These are phyloP conservation scores for Thera britannica DNA, from an alignment of 2,888 invertebrate species.

Conservation along the genomic window DNA sequence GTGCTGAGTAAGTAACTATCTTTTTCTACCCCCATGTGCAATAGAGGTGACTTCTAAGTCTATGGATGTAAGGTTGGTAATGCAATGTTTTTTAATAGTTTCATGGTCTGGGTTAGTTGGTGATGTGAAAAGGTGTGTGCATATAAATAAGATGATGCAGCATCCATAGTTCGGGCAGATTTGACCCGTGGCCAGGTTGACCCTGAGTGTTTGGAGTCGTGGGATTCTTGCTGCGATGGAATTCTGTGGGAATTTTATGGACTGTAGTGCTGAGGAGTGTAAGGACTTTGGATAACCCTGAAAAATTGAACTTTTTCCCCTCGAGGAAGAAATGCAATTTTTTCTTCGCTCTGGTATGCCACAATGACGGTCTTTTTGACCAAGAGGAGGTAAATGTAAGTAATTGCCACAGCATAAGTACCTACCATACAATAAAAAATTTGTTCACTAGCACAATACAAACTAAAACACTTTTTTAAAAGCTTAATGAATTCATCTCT, in stretches of 20 bases:
- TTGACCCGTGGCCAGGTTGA: slow-evolving; percentile 75
- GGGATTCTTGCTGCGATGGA: slow-evolving; percentile 62
- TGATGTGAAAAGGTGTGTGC: slow-evolving; percentile 76
- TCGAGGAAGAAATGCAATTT: too few species aligned
- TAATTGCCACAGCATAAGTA: too few species aligned
- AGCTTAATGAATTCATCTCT: too few species aligned
- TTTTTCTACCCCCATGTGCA: slow-evolving; percentile 8
- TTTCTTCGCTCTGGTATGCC: too few species aligned
- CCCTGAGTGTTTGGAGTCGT: slow-evolving; percentile 74
- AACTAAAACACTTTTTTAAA: too few species aligned
- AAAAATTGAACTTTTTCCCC: not conserved
- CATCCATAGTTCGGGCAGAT: slow-evolving; percentile 68
- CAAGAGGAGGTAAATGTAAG: too few species aligned
- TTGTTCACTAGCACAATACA: too few species aligned
- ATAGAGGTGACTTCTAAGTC: slow-evolving; percentile 29
- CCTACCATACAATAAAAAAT: too few species aligned
- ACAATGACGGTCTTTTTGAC: too few species aligned
- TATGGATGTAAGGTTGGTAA: slow-evolving; percentile 43
- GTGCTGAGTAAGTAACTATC: slow-evolving; percentile 62
- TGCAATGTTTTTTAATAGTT: slow-evolving; percentile 37
- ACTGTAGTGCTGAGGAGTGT: not conserved
- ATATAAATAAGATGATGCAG: slow-evolving; percentile 77
- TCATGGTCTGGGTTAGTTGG: slow-evolving; percentile 19
- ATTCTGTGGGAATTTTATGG: slow-evolving; percentile 72
- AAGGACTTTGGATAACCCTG: not conserved